Base-by-base conservation (phyloP, 2,797 vertebrate species). In the Nyctibius grandis region DNA sequence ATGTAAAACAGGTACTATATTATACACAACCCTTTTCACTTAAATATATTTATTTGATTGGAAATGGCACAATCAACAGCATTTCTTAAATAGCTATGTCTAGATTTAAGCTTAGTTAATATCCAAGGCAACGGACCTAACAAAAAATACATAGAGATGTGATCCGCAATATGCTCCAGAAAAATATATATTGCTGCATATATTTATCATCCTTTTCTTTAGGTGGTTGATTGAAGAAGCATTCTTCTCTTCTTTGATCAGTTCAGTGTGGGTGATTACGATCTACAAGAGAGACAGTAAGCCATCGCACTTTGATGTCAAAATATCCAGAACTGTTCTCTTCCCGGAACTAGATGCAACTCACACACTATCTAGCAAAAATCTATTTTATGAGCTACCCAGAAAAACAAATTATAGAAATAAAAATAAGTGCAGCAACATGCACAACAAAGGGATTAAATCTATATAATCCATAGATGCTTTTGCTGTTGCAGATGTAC, bases 61-160 rank as follows among this genome's bases (percentile, higher is more conserved):
- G 47, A 89, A 88, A 74, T 77, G 31, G 12, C 80, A 86, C 6
- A 65, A 69, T 42, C 29, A 56, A 68, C 44, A 85, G 6, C 11
- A 34, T 90, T 90, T 85, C 28, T 85, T 88, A 85, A 89, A 65
- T 7, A 88, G 19, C 13, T 36, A 40, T 38, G 44, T 51, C 61
- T 92, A 87, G 21, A 67, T 93, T 91, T 82, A 95, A 92, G 88
- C 26, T 26, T 61, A 89, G 73, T 91, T 57, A 70, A 81, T 91
- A 81, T 76, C 44, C 78, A 48, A 92, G 59, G 12, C 63, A 96
- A 79, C 36, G 69, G 33, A 94, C 44, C 44, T 91, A 83, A 96
- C 45, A 87, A 81, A 83, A 84, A 80, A 45, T 57, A 70, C 23
- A 28, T 6, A 18, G 21, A 53, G 34, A 75, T n/a, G 33, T 78